phyloP scores from a whole-genome alignment of 2,888 invertebrate species.

The Drosophila siamana region DNA sequence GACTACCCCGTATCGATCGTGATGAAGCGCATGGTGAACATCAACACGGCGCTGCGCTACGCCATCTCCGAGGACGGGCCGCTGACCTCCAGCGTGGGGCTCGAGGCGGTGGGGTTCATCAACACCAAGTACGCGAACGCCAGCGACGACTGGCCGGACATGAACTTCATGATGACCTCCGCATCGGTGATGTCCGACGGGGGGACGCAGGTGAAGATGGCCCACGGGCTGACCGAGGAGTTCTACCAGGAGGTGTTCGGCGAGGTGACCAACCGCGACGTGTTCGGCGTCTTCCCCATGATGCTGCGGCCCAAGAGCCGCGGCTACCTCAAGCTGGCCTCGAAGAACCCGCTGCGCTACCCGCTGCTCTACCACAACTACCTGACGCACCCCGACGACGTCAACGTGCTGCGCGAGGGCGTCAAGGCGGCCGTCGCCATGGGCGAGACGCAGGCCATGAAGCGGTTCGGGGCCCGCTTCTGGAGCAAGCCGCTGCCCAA shows the following conservation, averaged over 20 bases:
- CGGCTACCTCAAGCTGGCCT: constrained; percentile 91
- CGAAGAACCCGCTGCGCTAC: constrained; percentile 90
- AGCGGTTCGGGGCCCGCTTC: constrained; percentile 91
- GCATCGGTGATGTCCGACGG: constrained; percentile 93
- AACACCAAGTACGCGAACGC: constrained; percentile 95
- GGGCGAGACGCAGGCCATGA: constrained; percentile 92
- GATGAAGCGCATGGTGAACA: constrained; percentile 92
- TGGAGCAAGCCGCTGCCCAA: constrained; percentile 92
- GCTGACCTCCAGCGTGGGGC: constrained; percentile 93
- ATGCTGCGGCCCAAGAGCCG: constrained; percentile 94
- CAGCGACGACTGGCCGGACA: constrained; percentile 95
- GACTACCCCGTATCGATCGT: constrained; percentile 93
- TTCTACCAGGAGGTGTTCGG: constrained; percentile 92
- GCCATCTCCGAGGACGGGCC: constrained; percentile 95
- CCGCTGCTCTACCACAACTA: constrained; percentile 97
- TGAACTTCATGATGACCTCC: constrained; percentile 95
- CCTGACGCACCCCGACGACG: constrained; percentile 93
- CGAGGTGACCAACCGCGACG: constrained; percentile 90
- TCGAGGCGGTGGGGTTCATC: constrained; percentile 95
- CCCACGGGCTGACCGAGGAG: constrained; percentile 92
- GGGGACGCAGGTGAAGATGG: constrained; percentile 91
- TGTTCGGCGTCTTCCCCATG: constrained; percentile 94
- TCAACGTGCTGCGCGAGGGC: constrained; percentile 93
- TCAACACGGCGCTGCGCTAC: constrained; percentile 93
- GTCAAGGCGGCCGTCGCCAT: constrained; percentile 94